Conservation (phyloP, 2,888 invertebrate genomes). For the Nomada lathburiana region DNA sequence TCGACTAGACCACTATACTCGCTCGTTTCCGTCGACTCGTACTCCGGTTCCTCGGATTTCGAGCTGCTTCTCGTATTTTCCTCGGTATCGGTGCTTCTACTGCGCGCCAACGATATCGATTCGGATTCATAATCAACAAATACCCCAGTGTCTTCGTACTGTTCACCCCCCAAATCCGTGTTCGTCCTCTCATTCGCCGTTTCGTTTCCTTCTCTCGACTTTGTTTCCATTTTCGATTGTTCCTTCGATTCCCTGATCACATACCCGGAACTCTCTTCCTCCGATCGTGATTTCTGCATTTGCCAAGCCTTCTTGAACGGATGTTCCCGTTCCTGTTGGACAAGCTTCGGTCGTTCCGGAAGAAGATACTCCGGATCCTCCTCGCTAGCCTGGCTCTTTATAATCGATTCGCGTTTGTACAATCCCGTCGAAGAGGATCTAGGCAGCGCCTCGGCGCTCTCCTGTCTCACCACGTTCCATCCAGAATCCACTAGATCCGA, state of each 20-base stretch:
- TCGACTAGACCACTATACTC: conserved; percentile 38
- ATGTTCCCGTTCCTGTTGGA: conserved; percentile 82
- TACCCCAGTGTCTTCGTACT: conserved; percentile 58
- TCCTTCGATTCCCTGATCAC: conserved; percentile 55
- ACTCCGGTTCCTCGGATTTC: conserved; percentile 65
- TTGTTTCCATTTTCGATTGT: conserved; percentile 18
- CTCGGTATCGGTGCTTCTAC: conserved; percentile 69
- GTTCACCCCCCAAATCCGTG: conserved; percentile 57
- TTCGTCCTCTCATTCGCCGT: not conserved
- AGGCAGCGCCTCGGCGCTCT: conserved; percentile 54
- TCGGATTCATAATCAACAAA: conserved; percentile 65
- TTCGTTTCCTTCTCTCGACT: conserved; percentile 20
- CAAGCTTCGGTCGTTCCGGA: conserved; percentile 81
- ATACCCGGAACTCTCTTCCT: conserved; percentile 79
- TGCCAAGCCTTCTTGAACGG: conserved; percentile 83
- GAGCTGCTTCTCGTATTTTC: conserved; percentile 61
- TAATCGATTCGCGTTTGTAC: conserved; percentile 81
- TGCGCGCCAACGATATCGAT: conserved; percentile 47
- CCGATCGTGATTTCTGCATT: conserved; percentile 82
- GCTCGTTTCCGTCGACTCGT: conserved; percentile 19
- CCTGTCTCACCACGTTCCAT: conserved; percentile 62
- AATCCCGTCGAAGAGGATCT: conserved; percentile 73
- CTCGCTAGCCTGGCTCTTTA: conserved; percentile 83
- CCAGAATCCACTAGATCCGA: conserved; percentile 63
- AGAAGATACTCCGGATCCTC: conserved; percentile 82